A percentile compares a stretch with the other conserved stretches of the same genome.
phyloP scores from a whole-genome alignment of 2,113 vertebrate genomes.

The Phrynocephalus versicolor region DNA sequence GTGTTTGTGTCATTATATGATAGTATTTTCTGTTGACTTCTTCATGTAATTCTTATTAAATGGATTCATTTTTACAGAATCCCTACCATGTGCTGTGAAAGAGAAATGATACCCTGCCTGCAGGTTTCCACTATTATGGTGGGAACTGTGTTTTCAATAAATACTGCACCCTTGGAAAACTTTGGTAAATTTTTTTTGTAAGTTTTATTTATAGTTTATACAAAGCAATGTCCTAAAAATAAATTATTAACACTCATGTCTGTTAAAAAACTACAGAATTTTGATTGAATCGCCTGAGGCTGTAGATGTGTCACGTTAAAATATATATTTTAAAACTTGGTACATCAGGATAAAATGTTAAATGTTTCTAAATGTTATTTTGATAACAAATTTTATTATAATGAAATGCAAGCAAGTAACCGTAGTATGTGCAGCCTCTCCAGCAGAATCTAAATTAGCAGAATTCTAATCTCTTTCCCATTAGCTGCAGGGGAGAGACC shows the following conservation, averaged over 20 bases:
- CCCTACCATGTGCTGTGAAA: conserved; percentile 65
- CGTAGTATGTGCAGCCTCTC: background rate
- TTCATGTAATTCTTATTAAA: conserved; percentile 4
- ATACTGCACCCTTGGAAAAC: conserved; percentile 75
- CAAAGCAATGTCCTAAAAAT: conserved; percentile 30
- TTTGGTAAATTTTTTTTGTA: conserved; percentile 84
- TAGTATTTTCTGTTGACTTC: background rate
- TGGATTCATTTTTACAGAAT: conserved; percentile 69
- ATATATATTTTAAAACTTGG: background rate
- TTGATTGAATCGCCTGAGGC: background rate
- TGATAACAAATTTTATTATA: background rate
- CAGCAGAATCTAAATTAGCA: too few species aligned
- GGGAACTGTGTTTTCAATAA: conserved; percentile 75
- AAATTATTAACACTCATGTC: background rate
- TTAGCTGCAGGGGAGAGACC: background rate
- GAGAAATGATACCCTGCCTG: conserved; percentile 71
- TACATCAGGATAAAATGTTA: background rate
- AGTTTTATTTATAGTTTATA: conserved; percentile 67
- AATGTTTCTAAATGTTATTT: background rate
- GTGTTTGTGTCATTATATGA: background rate
- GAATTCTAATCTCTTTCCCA: background rate
- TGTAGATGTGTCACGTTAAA: background rate
- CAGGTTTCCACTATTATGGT: conserved; percentile 66
- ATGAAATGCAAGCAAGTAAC: background rate
- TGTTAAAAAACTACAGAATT: background rate